phyloP scores from a whole-genome alignment of 2,888 invertebrate genomes.

The Eristalinus sepulchralis region DNA sequence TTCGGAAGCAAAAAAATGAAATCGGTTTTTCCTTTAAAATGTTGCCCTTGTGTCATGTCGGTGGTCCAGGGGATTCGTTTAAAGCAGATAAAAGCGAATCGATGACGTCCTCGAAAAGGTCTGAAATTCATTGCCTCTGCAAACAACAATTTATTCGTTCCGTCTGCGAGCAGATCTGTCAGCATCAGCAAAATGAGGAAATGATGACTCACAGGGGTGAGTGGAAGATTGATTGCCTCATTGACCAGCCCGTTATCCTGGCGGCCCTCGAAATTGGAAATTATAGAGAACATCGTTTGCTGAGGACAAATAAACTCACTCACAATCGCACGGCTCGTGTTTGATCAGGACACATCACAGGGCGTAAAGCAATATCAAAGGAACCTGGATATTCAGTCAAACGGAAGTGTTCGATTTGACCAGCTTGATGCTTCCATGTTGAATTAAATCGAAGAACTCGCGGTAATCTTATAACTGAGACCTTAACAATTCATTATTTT shows the following conservation, averaged over 20 bases:
- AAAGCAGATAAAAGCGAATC: background rate
- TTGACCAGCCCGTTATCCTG: background rate
- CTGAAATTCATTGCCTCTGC: background rate
- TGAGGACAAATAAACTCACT: slow-evolving; percentile 8
- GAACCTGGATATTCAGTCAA: background rate
- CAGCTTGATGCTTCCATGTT: background rate
- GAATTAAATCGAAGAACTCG: too few relatives aligned
- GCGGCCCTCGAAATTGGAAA: background rate
- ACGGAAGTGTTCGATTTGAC: background rate
- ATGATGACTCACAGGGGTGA: background rate
- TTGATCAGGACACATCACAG: slow-evolving; percentile 31
- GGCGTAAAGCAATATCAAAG: slow-evolving; percentile 21
- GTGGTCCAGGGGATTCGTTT: background rate
- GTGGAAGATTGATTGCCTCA: slow-evolving; percentile 12
- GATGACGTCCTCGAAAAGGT: background rate
- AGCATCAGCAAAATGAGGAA: background rate
- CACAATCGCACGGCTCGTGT: slow-evolving; percentile 7
- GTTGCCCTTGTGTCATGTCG: background rate
- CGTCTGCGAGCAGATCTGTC: background rate
- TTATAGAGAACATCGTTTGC: slow-evolving; percentile 28
- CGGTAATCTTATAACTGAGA: too few relatives aligned
- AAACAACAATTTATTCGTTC: slow-evolving; percentile 21
- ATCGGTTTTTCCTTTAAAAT: background rate
- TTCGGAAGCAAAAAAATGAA: background rate
- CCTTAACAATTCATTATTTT: too few relatives aligned